Evolutionary conservation across 2,113 vertebrate genomes (phyloP), one percentile per base, ranked within the genome.

Genomic region (Chloroceryle aenea): DNA sequence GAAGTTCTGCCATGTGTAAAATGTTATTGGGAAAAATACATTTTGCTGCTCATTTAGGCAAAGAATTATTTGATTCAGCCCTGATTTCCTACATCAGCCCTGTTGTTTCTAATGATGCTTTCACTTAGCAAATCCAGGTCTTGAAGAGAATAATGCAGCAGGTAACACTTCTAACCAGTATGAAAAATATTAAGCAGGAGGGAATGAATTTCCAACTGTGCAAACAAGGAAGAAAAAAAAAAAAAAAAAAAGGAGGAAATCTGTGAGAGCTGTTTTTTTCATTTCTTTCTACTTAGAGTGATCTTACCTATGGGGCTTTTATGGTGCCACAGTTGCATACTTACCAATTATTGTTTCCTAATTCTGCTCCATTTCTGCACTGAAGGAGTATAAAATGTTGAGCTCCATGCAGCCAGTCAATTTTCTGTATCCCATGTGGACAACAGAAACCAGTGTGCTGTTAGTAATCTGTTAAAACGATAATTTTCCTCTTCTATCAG

Each of bases 321-420:
- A 91, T 82, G 63, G 84, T 84, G 50, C 76, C 90, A 94, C 94
- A 96, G 76, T 94, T 96, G 90, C 63, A 94, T 89, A 69, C 81
- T 94, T 95, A 85, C 25, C 88, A 95, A 80, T 97, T 97, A 97
- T 94, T 93, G 76, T 95, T 97, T 92, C 32, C 93, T 95, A 95
- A 96, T 96, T 96, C 90, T 96, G 40, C 87, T 93, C 63, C 4
- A 1, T 95, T 97, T 96, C 90, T 94, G 50, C 27, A 7, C 67
- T 83, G 81, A 53, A 93, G 36, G 43, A 73, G 34, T 95, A 72
- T 74, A 89, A 95, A 95, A 95, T 89, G 92, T 85, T 76, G 71
- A 93, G 66, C 77, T 96, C 66, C 67, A 82, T 3, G 7, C 55
- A 92, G 84, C 55, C 91, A 87, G 84, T 85, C 90, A 81, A 85